phyloP scores from a whole-genome alignment of 2,797 vertebrate genomes.

The Enteromius paludinosus region DNA sequence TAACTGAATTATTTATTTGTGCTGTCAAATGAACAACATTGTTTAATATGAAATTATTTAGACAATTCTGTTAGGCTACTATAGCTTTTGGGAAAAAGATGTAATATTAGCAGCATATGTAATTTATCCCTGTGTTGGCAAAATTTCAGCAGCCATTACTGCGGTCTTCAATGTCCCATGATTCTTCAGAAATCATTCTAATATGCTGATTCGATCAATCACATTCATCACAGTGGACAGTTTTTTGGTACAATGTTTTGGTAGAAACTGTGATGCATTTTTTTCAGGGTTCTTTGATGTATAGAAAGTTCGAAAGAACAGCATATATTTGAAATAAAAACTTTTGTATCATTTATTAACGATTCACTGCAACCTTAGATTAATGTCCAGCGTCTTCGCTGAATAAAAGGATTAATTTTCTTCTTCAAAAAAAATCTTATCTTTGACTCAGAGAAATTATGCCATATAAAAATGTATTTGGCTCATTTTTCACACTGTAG shows the following conservation, averaged over 20 bases:
- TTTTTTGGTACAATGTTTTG: not conserved
- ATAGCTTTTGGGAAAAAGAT: not conserved
- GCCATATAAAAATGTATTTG: not conserved
- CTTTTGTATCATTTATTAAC: not conserved
- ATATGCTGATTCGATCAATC: not conserved
- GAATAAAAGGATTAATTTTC: not conserved
- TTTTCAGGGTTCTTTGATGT: not conserved
- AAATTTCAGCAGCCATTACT: not conserved
- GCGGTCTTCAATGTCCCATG: not conserved
- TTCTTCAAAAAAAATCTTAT: not conserved
- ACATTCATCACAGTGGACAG: not conserved
- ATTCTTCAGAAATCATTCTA: not conserved
- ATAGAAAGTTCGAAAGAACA: not conserved
- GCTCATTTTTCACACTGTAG: not conserved
- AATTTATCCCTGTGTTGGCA: not conserved
- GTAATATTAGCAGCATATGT: not conserved
- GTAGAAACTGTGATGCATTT: not conserved
- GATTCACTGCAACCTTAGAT: not conserved
- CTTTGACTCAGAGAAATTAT: not conserved
- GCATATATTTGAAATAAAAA: not conserved
- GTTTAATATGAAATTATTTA: not conserved
- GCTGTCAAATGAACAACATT: not conserved
- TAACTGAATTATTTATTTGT: not conserved
- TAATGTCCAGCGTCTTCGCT: not conserved
- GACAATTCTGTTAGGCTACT: not conserved